Evolutionary conservation across 2,888 invertebrate genomes (phyloP), one percentile per base, ranked within the genome.

Genomic region (Zygaena filipendulae): DNA sequence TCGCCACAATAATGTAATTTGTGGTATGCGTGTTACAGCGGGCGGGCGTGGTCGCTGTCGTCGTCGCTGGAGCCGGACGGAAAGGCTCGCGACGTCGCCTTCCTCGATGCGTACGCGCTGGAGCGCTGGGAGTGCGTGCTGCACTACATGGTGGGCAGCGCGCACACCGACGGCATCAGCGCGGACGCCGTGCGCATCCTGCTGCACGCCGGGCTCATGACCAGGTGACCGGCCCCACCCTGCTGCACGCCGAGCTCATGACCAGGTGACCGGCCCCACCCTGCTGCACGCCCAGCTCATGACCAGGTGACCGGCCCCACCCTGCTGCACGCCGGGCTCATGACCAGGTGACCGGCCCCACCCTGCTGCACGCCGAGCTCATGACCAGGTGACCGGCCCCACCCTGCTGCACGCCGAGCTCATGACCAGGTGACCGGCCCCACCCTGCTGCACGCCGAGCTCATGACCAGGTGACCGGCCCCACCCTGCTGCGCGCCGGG

Each of bases 41-140:
- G 95, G 0, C 86, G 89, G 32, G 87, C 94, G 5, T 96, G 95
- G 95, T 90, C 90, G 28, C 87, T 91, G 86, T 90, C 91, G 0
- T 87, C 87, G 24, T 86, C 88, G 1, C 63, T 94, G 39, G 93
- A 95, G 47, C 86, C 87, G 3, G 97, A 97, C 54, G 88, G 87
- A 16, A 95, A 95, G 66, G 91, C 91, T 0, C 84, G 94, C 29
- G 95, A 96, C 57, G 85, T 92, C 3, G 82, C 87, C 0, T 95
- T 94, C 69, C 77, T 97, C 11, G 96, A 97, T 62, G 84, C 88
- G 4, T 97, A 97, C 60, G 95, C 97, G 0, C 79, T 91, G 56
- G 94, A 95, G 56, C 82, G 97, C 30, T 97, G 97, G 97, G 94
- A 97, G 69, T 96, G 96, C 59, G 94, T 97, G 9, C 82, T 97